Conservation (phyloP, 2,888 invertebrate genomes). For the Sicus ferrugineus region DNA sequence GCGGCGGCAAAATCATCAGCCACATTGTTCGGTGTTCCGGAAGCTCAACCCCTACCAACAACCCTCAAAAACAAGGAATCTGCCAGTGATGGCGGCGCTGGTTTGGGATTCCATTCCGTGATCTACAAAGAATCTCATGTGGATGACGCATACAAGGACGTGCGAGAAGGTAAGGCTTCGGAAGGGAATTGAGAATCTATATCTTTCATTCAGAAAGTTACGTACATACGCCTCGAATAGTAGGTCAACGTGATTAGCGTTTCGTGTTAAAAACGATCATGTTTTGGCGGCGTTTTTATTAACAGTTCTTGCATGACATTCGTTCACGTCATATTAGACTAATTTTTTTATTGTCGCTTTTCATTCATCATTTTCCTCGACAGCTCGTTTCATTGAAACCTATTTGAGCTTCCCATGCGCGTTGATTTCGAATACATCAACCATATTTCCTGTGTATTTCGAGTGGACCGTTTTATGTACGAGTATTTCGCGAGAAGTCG, state of each 20-base stretch:
- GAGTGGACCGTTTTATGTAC: too few species aligned
- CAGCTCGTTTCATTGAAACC: neutral
- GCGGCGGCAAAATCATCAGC: conserved; percentile 31
- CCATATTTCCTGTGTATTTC: too few species aligned
- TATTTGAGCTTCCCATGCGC: neutral
- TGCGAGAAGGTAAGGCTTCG: conserved; percentile 75
- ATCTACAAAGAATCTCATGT: conserved; percentile 93
- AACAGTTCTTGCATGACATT: too few species aligned
- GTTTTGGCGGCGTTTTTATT: too few species aligned
- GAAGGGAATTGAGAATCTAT: neutral
- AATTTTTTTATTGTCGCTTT: too few species aligned
- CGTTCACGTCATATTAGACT: too few species aligned
- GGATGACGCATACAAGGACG: conserved; percentile 80
- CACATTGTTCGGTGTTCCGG: neutral
- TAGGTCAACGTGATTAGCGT: too few species aligned
- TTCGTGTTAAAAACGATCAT: too few species aligned
- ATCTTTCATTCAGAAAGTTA: too few species aligned
- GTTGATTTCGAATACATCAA: neutral
- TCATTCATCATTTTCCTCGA: too few species aligned
- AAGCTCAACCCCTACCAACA: conserved; percentile 2
- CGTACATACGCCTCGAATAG: too few species aligned
- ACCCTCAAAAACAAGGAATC: conserved; percentile 31
- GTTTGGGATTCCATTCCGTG: conserved; percentile 81
- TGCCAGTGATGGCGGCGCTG: conserved; percentile 36
- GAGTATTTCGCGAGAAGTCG: too few species aligned